These are phyloP conservation scores for Craseonycteris thonglongyai DNA, from an alignment of 2,113 vertebrate genomes.

Conservation along the genomic window DNA sequence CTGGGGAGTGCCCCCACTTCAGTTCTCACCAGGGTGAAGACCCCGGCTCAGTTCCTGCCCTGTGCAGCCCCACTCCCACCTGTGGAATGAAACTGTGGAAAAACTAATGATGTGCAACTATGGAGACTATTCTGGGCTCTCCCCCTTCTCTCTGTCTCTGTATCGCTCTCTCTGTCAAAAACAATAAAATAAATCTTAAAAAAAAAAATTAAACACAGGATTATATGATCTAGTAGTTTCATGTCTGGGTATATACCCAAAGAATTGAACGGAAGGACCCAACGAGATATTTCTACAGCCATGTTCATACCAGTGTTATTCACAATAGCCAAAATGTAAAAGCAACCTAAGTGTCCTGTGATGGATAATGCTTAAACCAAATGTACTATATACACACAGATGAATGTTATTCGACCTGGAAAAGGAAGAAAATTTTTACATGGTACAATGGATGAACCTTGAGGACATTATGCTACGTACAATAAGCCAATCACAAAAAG, in stretches of 20 bases:
- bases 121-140: no score
- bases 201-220: background rate
- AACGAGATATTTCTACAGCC: background rate
- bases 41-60: no score
- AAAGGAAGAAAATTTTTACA: background rate
- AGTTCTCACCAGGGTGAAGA: no score
- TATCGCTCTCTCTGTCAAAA: no score
- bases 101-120: no score
- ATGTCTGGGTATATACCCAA: background rate
- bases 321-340: background rate
- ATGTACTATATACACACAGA: background rate
- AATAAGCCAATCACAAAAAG: background rate
- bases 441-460: background rate
- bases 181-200: no score
- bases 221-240: background rate
- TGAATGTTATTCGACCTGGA: background rate
- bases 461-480: background rate
- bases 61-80: no score
- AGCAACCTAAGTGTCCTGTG: background rate
- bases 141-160: no score
- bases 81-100: no score
- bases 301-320: background rate
- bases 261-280: background rate
- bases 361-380: background rate
- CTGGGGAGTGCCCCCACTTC: no score